Evolutionary conservation across 2,888 invertebrate genomes (phyloP).

Genomic region (Stenodema calcarata): DNA sequence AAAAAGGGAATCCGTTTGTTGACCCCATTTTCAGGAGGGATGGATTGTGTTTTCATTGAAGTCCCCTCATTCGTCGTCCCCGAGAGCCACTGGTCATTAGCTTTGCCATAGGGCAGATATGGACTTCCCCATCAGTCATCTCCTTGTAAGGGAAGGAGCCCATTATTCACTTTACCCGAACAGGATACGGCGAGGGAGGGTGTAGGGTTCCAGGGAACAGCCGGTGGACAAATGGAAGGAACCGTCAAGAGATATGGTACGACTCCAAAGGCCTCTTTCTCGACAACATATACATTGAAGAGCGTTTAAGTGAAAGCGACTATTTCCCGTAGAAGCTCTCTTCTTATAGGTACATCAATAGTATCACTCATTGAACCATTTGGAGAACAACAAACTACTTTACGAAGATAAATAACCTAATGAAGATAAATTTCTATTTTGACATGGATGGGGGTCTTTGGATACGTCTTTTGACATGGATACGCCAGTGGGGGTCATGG

Average conservation of each 20-base stretch:
- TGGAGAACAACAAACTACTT: neutral
- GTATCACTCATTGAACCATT: neutral
- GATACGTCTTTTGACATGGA: too few species aligned
- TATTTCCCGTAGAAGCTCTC: neutral
- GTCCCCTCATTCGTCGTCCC: neutral
- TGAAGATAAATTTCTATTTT: too few species aligned
- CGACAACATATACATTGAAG: neutral
- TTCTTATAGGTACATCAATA: neutral
- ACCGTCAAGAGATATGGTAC: neutral
- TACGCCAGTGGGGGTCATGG: too few species aligned
- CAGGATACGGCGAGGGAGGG: too few species aligned
- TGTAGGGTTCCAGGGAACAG: neutral
- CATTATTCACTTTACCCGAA: conserved; percentile 12
- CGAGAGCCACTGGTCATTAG: neutral
- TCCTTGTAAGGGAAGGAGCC: neutral
- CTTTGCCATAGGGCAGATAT: conserved; percentile 10
- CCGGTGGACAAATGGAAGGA: neutral
- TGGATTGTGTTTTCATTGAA: neutral
- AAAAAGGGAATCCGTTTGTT: neutral
- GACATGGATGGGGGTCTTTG: too few species aligned
- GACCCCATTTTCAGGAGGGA: neutral
- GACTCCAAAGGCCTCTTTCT: neutral
- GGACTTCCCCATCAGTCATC: conserved; percentile 16
- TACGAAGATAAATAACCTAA: too few species aligned
- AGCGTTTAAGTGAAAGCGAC: neutral